Evolutionary conservation across 1,140 invertebrate species (phyloP), one percentile per base, ranked within the genome.

Genomic region (Phenacoccus solenopsis): DNA sequence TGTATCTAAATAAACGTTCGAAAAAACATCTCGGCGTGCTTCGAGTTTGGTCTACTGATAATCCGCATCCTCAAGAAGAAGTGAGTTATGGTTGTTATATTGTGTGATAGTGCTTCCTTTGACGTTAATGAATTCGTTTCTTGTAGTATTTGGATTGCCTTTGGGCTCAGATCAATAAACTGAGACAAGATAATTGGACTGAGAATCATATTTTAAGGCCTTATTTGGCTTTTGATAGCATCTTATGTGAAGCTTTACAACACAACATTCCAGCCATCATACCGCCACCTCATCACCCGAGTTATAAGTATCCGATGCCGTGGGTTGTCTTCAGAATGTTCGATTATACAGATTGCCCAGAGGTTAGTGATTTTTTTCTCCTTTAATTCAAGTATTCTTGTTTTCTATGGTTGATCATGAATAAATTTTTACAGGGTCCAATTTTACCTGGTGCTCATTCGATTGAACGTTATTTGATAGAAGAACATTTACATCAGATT

Each of bases 341-440:
- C 82, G 96, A 98, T 80, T 98, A 98, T 77, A 98, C 96, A 4
- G 96, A 99, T 81, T 98, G 96, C 77, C 94, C 96, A 10, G 95
- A 97, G 80, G 92, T 78, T 71, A 74, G 71, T 73, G n/a, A n/a
- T n/a, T n/a, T 24, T 2, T 28, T 64, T 70, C 56, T 49, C 10
- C 13, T 25, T 9, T 12, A 38, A 68, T 30, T 20, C 12, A 10
- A 32, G 27, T 28, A 30, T 35, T 22, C 12, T 69, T 38, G n/a
- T 20, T 28, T 38, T 12, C 1, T 10, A 61, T 61, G 57, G 27
- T 70, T 68, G 9, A 10, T 35, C 16, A 27, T 27, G 9, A 28
- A 22, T 28, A 25, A 67, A 35, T 30, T 35, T 69, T 67, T 71
- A 68, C 64, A 83, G 76, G 81, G 89, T 0, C 88, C 89, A 1